These are phyloP conservation scores for Morpho deidamia DNA, from an alignment of 2,888 invertebrate genomes.

Conservation along the genomic window DNA sequence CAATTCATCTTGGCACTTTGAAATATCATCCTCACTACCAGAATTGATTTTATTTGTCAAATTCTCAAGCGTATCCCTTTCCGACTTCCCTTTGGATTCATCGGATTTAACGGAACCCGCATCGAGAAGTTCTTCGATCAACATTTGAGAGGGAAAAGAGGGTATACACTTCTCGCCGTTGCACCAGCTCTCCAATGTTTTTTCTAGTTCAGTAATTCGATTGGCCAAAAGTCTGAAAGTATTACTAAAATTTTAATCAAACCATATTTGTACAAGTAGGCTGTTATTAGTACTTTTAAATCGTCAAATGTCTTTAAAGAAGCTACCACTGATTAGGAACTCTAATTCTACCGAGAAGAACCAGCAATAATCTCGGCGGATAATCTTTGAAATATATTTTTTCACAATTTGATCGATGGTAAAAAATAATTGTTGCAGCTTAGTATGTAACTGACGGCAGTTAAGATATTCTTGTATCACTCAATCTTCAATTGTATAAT, in stretches of 20 bases:
- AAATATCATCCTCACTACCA: constrained; percentile 58
- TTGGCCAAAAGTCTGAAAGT: constrained; percentile 85
- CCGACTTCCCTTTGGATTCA: constrained; percentile 42
- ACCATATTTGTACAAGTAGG: too few species aligned
- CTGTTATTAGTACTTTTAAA: too few species aligned
- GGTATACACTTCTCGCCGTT: constrained; percentile 71
- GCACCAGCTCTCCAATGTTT: constrained; percentile 81
- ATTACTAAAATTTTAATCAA: not conserved
- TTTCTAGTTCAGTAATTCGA: constrained; percentile 89
- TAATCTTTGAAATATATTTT: too few species aligned
- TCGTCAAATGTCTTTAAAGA: too few species aligned
- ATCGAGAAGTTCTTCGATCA: constrained; percentile 78
- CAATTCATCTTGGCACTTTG: constrained; percentile 34
- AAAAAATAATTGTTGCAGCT: too few species aligned
- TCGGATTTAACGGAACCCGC: constrained; percentile 50
- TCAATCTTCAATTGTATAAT: too few species aligned
- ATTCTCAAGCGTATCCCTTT: constrained; percentile 30
- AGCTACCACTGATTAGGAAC: too few species aligned
- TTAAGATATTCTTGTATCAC: too few species aligned
- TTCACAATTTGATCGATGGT: too few species aligned
- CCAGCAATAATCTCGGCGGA: too few species aligned
- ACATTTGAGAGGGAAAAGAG: constrained; percentile 81
- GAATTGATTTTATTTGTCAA: constrained; percentile 40
- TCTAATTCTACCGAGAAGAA: too few species aligned
- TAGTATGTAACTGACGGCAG: too few species aligned